Percentiles rank a stretch among this genome's conserved stretches.
These are phyloP conservation scores for Ochropleura plecta DNA, from an alignment of 2,888 invertebrate species.

Conservation along the genomic window DNA sequence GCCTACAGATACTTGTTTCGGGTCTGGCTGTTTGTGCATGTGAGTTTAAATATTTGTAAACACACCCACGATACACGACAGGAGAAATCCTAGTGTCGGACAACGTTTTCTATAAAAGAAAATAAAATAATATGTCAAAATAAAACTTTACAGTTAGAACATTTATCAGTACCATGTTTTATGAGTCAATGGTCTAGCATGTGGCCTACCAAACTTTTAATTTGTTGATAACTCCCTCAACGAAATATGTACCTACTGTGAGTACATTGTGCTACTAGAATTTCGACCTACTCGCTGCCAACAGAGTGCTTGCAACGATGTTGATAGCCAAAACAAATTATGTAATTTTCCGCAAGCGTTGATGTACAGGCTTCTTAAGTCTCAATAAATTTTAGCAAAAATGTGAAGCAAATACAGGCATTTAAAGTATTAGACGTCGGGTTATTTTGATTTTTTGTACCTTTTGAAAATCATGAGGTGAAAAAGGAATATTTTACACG, in stretches of 20 bases:
- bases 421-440: neutral
- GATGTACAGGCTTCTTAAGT: neutral
- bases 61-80: no score
- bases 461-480: neutral
- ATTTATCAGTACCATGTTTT: neutral
- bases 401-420: neutral
- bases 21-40: no score
- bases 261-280: conserved; percentile 25
- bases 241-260: conserved; percentile 10
- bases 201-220: conserved; percentile 15
- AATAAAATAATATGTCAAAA: neutral
- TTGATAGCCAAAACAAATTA: conserved; percentile 31
- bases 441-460: neutral
- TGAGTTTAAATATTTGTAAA: no score
- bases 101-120: no score
- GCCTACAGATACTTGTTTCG: no score
- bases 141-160: neutral
- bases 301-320: conserved; percentile 18
- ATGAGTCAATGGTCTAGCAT: neutral
- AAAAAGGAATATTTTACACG: neutral
- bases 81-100: no score
- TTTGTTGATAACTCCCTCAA: conserved; percentile 18
- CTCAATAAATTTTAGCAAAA: neutral
- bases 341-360: conserved; percentile 24
- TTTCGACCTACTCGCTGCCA: conserved; percentile 18